Evolutionary conservation across 2,113 vertebrate species (phyloP).

Genomic region (Halcyon senegalensis): DNA sequence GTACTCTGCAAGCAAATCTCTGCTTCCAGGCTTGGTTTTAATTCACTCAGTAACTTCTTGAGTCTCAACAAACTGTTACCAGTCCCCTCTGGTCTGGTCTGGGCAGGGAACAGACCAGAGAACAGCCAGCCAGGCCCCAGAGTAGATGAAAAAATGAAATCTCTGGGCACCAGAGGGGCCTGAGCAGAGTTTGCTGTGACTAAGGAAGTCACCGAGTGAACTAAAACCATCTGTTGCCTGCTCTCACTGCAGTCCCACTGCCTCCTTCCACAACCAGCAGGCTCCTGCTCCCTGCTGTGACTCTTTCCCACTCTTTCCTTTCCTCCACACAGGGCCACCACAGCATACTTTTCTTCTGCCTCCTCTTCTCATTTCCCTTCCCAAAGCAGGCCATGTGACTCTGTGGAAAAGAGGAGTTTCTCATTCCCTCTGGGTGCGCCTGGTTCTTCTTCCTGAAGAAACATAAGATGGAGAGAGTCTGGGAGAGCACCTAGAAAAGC

Average conservation of each 20-base stretch:
- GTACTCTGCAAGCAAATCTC: not conserved
- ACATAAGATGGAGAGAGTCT: not conserved
- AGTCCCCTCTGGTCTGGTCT: not conserved
- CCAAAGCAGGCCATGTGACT: not conserved
- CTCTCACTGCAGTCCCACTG: not conserved
- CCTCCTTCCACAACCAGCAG: not conserved
- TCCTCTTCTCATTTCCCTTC: not conserved
- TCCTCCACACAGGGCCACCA: rapidly evolving
- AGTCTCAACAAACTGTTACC: not conserved
- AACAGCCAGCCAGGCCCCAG: not conserved
- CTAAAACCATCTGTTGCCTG: not conserved
- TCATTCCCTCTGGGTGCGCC: not conserved
- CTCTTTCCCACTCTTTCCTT: not conserved
- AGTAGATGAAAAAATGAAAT: not conserved
- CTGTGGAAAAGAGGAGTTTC: not conserved
- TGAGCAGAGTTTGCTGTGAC: not conserved
- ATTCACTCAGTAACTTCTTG: not conserved
- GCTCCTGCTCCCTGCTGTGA: not conserved
- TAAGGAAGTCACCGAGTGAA: not conserved
- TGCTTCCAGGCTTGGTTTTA: not conserved
- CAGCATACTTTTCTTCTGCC: not conserved
- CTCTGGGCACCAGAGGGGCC: not conserved
- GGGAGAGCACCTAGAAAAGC: not conserved
- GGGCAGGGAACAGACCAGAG: not conserved
- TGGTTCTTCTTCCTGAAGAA: not conserved